Percentiles rank a stretch among this genome's conserved stretches.
Evolutionary conservation across 2,113 vertebrate genomes (phyloP).

Genomic region (Strigops habroptila): DNA sequence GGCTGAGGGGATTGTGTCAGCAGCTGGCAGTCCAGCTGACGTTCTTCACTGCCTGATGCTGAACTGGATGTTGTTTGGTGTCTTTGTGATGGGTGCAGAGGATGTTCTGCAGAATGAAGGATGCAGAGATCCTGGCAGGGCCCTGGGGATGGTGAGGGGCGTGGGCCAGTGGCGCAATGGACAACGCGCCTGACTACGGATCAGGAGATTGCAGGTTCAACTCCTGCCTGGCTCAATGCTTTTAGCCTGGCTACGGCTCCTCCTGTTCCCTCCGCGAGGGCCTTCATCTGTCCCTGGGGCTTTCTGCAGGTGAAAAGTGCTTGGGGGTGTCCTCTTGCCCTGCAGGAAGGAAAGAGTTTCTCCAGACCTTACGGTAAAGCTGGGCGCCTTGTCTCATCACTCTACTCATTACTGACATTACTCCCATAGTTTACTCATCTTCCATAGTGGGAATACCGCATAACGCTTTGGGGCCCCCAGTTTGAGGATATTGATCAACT

Average conservation of each 20-base stretch:
- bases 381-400: not conserved
- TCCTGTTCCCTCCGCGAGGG: not conserved
- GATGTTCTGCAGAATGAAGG: not conserved
- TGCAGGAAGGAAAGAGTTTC: not conserved
- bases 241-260: not conserved
- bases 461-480: not conserved
- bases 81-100: not conserved
- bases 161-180: constrained; percentile 68
- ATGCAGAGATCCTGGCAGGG: fast-evolving
- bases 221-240: constrained; percentile 74
- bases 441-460: not conserved
- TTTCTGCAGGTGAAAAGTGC: not conserved
- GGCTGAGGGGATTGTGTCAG: fast-evolving
- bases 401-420: not conserved
- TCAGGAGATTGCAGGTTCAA: constrained; percentile 77
- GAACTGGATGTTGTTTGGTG: fast-evolving
- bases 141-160: fast-evolving
- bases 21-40: fast-evolving
- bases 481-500: not conserved
- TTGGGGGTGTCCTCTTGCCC: not conserved
- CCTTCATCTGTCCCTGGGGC: not conserved
- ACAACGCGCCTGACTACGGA: constrained; percentile 70
- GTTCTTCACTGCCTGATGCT: not conserved
- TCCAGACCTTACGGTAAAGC: not conserved
- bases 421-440: not conserved